Base-by-base conservation (phyloP, 2,888 invertebrate species). In the Parnassius smintheus region DNA sequence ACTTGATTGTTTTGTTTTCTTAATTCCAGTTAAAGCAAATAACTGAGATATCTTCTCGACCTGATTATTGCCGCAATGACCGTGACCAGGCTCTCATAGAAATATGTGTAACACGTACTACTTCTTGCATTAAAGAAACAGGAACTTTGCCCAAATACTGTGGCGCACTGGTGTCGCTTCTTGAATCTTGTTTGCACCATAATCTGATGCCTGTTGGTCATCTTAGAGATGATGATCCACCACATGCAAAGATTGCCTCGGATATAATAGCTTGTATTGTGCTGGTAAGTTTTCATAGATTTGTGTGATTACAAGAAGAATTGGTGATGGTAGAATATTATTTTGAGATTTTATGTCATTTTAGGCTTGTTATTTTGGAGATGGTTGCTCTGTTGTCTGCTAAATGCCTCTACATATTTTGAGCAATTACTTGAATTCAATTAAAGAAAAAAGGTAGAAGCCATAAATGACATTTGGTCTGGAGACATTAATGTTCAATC, bases 231-330 rank as follows among this genome's bases (percentile, higher is more conserved):
- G 96, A 96, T 78, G 98, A 98, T 88, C 97, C 98, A 48, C 98
- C 98, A 1, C 98, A 98, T 93, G 97, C 98, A 55, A 98, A 98
- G 91, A 98, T 98, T 77, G 98, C 98, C 22, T 97, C 97, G 54
- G 98, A 98, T 90, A 95, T 98, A 68, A 96, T 98, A 78, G 97
- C 98, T 71, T 98, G 97, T 86, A 96, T 98, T 83, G 98, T 98
- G 89, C 91, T 98, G 93, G 98, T 97, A 85, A 92, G 93, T 65
- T 41, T n/a, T n/a, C 2, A 35, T 13, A 4, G 18, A 4, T 9
- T 35, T 35, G 35, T 35, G 35, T 35, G 35, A 35, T 35, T 35
- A 35, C 35, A 35, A 35, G 1, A 35, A 35, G 4, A 35, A 35
- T 35, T 35, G 25, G 25, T 25, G 4, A 35, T 35, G 1, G 7